Evolutionary conservation across 2,113 vertebrate species (phyloP).

Genomic region (Vidua macroura): DNA sequence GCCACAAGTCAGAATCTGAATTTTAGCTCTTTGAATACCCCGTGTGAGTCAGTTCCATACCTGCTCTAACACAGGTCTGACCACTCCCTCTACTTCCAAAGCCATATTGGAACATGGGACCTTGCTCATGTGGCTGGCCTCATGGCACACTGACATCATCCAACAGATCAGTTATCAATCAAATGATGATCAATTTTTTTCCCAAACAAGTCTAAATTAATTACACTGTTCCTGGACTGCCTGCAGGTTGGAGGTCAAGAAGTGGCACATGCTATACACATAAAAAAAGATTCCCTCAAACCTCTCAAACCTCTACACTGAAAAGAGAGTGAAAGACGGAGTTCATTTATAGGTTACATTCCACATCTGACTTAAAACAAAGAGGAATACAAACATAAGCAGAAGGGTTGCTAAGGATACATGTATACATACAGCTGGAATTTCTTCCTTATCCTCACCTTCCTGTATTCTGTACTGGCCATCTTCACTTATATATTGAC

Average conservation of each 20-base stretch:
- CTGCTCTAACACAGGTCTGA: background rate
- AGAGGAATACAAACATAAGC: background rate
- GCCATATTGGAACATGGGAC: background rate
- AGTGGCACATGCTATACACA: background rate
- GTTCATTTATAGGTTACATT: background rate
- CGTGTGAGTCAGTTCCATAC: background rate
- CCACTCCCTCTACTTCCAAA: background rate
- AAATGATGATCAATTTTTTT: background rate
- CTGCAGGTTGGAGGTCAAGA: background rate
- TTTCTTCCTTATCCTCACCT: background rate
- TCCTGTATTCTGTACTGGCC: background rate
- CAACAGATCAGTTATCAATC: background rate
- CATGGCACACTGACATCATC: background rate
- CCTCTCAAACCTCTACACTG: background rate
- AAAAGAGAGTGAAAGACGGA: background rate
- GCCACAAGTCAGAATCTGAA: background rate
- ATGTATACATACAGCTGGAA: background rate
- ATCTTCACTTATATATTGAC: background rate
- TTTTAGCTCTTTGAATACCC: background rate
- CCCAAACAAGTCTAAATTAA: background rate
- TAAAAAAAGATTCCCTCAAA: background rate
- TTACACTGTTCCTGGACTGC: background rate
- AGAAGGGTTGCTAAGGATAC: background rate
- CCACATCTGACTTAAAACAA: background rate
- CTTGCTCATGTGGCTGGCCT: background rate